phyloP scores from a whole-genome alignment of 2,113 vertebrate genomes.

The Pristiophorus japonicus region DNA sequence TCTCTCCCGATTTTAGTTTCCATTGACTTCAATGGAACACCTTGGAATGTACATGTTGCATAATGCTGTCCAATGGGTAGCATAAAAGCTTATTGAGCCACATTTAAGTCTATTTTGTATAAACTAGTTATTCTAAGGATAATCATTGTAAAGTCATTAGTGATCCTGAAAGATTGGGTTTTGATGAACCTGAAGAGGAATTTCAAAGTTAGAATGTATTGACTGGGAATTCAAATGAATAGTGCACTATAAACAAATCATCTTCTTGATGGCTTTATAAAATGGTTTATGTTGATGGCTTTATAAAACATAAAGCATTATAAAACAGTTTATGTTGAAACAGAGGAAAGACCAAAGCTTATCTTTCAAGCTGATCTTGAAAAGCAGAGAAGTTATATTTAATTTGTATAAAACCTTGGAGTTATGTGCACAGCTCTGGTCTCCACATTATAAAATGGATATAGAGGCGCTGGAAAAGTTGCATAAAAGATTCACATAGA shows the following conservation, averaged over 20 bases:
- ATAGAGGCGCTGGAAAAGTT: no score
- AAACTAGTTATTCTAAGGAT: not conserved
- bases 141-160: not conserved
- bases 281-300: not conserved
- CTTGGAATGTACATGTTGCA: not conserved
- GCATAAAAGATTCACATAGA: no score
- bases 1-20: not conserved
- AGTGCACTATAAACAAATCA: no score
- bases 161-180: not conserved
- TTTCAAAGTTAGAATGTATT: not conserved
- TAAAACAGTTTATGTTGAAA: not conserved
- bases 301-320: no score
- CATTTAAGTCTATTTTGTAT: not conserved
- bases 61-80: not conserved
- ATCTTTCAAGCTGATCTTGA: no score
- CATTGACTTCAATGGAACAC: not conserved
- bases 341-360: not conserved
- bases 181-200: not conserved
- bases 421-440: no score
- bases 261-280: not conserved
- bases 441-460: no score
- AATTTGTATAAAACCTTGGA: no score
- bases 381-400: no score
- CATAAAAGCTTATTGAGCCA: not conserved
- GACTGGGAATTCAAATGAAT: not conserved